phyloP scores from a whole-genome alignment of 2,797 vertebrate genomes.

The Sphenodon punctatus region DNA sequence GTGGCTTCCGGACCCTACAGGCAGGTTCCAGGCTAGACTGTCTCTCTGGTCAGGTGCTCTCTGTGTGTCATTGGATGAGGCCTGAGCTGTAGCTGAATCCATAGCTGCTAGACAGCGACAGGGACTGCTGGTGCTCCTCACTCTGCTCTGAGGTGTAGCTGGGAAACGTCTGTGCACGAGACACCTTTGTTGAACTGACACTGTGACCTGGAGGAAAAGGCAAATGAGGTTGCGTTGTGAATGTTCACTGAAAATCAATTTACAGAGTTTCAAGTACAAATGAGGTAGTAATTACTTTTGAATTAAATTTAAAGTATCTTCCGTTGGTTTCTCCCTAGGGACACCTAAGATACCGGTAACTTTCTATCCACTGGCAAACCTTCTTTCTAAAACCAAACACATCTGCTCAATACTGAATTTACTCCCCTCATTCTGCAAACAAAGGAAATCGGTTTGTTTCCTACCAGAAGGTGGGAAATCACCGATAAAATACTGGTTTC shows the following conservation, averaged over 20 bases:
- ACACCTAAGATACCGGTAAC: background rate
- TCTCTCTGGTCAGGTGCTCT: conserved; percentile 52
- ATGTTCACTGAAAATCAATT: background rate
- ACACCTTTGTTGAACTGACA: conserved; percentile 86
- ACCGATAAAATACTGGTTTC: no score
- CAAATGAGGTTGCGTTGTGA: background rate
- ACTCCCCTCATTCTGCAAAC: no score
- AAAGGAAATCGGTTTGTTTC: no score
- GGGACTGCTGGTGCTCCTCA: conserved; percentile 76
- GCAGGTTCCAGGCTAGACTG: conserved; percentile 75
- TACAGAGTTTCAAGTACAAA: background rate
- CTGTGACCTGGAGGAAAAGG: conserved; percentile 76
- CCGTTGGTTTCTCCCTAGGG: background rate
- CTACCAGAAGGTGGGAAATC: no score
- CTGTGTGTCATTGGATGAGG: conserved; percentile 87
- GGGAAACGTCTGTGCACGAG: conserved; percentile 95
- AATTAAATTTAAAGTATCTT: background rate
- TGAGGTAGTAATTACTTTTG: background rate
- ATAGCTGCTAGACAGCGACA: conserved; percentile 77
- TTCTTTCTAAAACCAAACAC: background rate
- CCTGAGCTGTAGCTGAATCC: conserved; percentile 86
- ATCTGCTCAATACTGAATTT: background rate
- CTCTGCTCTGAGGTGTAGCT: conserved; percentile 87
- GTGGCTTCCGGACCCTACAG: conserved; percentile 1
- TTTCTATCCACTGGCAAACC: background rate